Percentiles rank a stretch among this genome's conserved stretches.
Conservation (phyloP, 1,140 invertebrate species). For the Trialeurodes vaporariorum region DNA sequence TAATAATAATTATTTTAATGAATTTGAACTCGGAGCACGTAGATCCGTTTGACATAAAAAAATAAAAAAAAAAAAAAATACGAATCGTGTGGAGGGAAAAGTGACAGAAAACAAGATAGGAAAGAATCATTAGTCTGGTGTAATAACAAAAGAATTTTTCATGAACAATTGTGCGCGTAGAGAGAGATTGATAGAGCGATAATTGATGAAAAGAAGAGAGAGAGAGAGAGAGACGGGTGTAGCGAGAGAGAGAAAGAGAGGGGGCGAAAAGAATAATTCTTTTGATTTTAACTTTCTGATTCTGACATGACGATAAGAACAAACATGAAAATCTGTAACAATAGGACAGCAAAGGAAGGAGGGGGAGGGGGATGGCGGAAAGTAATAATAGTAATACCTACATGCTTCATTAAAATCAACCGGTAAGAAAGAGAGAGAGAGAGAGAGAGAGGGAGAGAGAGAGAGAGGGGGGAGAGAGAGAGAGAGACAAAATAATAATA, state of each 20-base stretch:
- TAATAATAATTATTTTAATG: background rate
- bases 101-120: background rate
- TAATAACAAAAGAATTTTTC: background rate
- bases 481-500: background rate
- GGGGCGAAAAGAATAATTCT: background rate
- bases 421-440: too few relatives aligned
- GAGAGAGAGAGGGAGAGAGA: too few relatives aligned
- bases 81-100: background rate
- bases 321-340: background rate
- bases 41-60: background rate
- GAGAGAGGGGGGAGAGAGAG: too few relatives aligned
- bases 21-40: background rate
- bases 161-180: background rate
- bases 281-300: background rate
- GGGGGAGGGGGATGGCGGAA: too few relatives aligned
- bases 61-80: too few relatives aligned
- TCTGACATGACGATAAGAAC: background rate
- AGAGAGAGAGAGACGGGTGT: background rate
- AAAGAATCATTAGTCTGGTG: background rate
- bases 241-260: background rate
- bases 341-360: background rate
- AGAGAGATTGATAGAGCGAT: background rate
- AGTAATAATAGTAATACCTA: background rate
- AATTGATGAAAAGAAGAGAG: background rate
- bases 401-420: background rate